Evolutionary conservation across 2,113 vertebrate species (phyloP).

Genomic region (Synchiropus splendidus): DNA sequence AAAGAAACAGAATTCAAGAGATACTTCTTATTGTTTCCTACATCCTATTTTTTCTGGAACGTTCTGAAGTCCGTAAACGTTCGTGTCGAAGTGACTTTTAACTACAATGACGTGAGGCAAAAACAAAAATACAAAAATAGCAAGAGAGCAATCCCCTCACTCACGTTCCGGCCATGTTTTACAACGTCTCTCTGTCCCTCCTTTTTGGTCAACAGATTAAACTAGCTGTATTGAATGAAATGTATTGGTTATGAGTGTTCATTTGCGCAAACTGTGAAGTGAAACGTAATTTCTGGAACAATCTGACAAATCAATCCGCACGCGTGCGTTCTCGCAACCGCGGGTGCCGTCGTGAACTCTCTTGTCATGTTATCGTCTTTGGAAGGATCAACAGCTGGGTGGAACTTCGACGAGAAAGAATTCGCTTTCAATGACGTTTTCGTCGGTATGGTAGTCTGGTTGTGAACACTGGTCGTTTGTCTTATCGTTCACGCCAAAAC

Average conservation of each 20-base stretch:
- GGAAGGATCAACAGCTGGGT: slow-evolving; percentile 53
- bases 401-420: slow-evolving; percentile 37
- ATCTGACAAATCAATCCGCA: slow-evolving; percentile 2
- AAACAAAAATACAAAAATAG: background rate
- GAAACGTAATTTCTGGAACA: too few species aligned
- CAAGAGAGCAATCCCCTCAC: slow-evolving; percentile 5
- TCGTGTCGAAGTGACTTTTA: too few species aligned
- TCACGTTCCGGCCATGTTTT: background rate
- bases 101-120: too few species aligned
- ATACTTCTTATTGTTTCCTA: background rate
- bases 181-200: too few species aligned
- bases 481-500: slow-evolving; percentile 19
- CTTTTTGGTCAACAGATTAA: too few species aligned
- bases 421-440: slow-evolving; percentile 48
- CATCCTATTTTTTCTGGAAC: too few species aligned
- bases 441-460: slow-evolving; percentile 27
- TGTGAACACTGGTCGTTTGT: slow-evolving; percentile 2
- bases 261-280: too few species aligned
- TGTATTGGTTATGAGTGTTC: too few species aligned
- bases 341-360: background rate
- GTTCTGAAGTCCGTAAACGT: too few species aligned
- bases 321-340: slow-evolving; percentile 2
- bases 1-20: background rate
- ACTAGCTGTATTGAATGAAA: too few species aligned
- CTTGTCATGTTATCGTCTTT: slow-evolving; percentile 26